These are phyloP conservation scores for Heliconius ethilla DNA, from an alignment of 2,888 invertebrate species.

Conservation along the genomic window DNA sequence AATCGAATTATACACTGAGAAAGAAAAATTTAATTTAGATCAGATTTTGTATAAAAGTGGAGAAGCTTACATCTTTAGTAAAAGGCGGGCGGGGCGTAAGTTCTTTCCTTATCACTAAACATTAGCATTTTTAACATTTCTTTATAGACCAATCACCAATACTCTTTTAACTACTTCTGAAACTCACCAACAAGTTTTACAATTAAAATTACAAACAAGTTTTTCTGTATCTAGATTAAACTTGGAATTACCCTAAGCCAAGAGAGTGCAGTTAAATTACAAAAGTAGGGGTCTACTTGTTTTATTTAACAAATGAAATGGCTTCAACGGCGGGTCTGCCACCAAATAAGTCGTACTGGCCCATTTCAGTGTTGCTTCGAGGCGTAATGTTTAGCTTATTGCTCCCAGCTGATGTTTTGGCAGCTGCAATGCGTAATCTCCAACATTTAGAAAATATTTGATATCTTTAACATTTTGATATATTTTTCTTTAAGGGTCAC, in stretches of 20 bases:
- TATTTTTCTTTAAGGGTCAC: not conserved
- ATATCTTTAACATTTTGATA: not conserved
- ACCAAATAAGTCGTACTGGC: slow-evolving; percentile 23
- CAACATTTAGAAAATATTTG: not conserved
- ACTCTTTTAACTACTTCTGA: not conserved
- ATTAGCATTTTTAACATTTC: no score
- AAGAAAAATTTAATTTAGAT: no score
- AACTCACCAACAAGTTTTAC: not conserved
- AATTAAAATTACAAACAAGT: not conserved
- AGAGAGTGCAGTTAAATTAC: slow-evolving; percentile 12
- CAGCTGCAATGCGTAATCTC: slow-evolving; percentile 18
- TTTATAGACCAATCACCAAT: no score
- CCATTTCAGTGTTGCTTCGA: slow-evolving; percentile 22
- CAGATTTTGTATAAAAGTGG: no score
- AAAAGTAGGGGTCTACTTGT: slow-evolving; percentile 7
- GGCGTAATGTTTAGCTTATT: slow-evolving; percentile 23
- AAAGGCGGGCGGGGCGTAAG: no score
- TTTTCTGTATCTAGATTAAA: not conserved
- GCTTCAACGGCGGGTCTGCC: slow-evolving; percentile 15
- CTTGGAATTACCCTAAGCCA: not conserved
- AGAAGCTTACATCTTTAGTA: no score
- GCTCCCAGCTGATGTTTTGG: slow-evolving; percentile 8
- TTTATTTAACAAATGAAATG: slow-evolving; percentile 25
- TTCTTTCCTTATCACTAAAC: no score
- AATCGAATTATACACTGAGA: no score